Evolutionary conservation across 2,888 invertebrate species (phyloP).

Genomic region (Apotomis capreana): DNA sequence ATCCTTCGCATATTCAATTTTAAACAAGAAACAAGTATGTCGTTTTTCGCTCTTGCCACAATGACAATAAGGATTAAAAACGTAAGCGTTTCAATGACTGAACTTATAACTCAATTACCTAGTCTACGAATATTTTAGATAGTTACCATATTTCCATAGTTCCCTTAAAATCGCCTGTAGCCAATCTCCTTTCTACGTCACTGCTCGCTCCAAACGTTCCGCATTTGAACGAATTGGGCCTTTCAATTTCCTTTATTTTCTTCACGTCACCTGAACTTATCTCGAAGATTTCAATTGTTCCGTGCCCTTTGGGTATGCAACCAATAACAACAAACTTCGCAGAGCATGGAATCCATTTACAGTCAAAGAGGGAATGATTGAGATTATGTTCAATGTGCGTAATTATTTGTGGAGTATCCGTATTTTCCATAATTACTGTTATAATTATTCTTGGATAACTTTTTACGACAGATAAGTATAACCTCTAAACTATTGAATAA

Average conservation of each 20-base stretch:
- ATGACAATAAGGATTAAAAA: no score
- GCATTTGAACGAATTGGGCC: constrained; percentile 94
- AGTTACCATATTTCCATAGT: constrained; percentile 91
- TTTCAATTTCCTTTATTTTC: constrained; percentile 88
- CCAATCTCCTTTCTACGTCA: constrained; percentile 90
- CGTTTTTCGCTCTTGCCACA: no score
- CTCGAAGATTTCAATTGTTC: constrained; percentile 92
- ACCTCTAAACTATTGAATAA: constrained; percentile 54
- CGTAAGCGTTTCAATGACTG: no score
- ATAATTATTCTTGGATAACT: constrained; percentile 25
- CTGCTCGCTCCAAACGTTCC: constrained; percentile 96
- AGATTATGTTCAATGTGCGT: constrained; percentile 92
- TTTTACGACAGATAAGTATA: constrained; percentile 41
- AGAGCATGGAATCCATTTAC: constrained; percentile 98
- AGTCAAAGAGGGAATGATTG: constrained; percentile 94
- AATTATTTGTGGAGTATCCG: constrained; percentile 94
- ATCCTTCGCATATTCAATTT: no score
- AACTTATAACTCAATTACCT: no score
- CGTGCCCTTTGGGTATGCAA: constrained; percentile 92
- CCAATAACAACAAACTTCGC: constrained; percentile 96
- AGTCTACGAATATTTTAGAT: no score
- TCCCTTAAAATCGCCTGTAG: constrained; percentile 96
- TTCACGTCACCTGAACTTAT: constrained; percentile 88
- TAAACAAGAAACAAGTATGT: no score
- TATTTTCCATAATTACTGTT: constrained; percentile 59